Percentiles rank a stretch among this genome's conserved stretches.
Evolutionary conservation across 2,113 vertebrate genomes (phyloP).

Genomic region (Indicator indicator): DNA sequence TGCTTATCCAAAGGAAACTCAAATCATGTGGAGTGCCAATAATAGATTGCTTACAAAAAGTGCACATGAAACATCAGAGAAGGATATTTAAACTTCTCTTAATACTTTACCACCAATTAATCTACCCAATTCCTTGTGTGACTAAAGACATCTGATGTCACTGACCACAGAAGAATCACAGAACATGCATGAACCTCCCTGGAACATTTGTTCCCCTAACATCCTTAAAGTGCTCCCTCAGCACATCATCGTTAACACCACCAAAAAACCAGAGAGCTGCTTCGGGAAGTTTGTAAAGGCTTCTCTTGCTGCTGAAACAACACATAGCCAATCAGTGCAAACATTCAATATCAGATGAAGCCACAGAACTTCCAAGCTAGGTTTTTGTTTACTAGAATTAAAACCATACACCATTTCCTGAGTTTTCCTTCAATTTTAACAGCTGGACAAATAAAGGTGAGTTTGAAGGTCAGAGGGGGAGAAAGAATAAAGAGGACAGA

Average conservation of each 20-base stretch:
- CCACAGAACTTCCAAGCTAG: background rate
- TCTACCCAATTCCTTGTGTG: background rate
- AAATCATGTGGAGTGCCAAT: background rate
- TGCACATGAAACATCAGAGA: background rate
- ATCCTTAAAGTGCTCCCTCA: background rate
- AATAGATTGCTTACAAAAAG: background rate
- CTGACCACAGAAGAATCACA: background rate
- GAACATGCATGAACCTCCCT: background rate
- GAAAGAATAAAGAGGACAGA: background rate
- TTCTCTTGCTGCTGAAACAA: background rate
- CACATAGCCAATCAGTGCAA: background rate
- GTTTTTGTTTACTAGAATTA: background rate
- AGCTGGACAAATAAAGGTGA: background rate
- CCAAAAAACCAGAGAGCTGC: background rate
- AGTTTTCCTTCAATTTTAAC: background rate
- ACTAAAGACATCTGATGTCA: background rate
- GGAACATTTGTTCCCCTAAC: background rate
- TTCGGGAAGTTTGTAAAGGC: background rate
- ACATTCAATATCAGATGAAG: background rate
- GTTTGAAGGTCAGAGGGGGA: background rate
- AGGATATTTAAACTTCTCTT: background rate
- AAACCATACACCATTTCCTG: background rate
- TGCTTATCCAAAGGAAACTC: background rate
- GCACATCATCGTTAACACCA: background rate
- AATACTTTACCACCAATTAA: background rate